phyloP scores from a whole-genome alignment of 2,797 vertebrate genomes.

The Bovichtus diacanthus region DNA sequence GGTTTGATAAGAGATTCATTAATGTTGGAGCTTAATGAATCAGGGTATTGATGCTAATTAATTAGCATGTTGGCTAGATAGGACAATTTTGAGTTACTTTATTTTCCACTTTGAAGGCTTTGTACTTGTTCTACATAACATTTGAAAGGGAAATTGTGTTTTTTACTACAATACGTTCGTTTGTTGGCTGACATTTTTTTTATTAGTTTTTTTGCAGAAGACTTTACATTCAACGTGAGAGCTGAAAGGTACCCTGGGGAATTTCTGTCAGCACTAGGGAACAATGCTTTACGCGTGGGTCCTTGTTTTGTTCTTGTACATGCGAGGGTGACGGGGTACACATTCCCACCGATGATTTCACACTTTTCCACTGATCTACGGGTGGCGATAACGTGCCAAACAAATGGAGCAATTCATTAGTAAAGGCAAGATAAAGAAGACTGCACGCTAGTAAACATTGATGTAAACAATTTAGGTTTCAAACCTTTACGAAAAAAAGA shows the following conservation, averaged over 20 bases:
- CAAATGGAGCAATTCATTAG: neutral
- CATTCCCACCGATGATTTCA: neutral
- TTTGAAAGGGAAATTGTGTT: neutral
- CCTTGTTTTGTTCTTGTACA: neutral
- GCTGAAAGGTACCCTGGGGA: neutral
- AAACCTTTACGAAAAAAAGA: neutral
- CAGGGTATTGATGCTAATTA: too few relatives aligned
- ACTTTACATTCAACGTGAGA: neutral
- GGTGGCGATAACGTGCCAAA: neutral
- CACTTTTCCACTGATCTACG: too few relatives aligned
- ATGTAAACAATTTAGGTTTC: neutral
- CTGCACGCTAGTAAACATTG: neutral
- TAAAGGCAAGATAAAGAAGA: neutral
- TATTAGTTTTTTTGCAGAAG: too few relatives aligned
- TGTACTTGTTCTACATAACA: neutral
- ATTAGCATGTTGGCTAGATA: too few relatives aligned
- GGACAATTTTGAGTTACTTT: neutral
- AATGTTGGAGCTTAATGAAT: neutral
- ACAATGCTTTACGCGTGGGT: neutral
- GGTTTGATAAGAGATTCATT: neutral
- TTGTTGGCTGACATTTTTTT: neutral
- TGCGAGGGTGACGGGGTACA: neutral
- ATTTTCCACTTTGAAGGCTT: neutral
- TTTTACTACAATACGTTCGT: accelerated
- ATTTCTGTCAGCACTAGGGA: too few relatives aligned